Base-by-base conservation (phyloP, 2,113 vertebrate genomes). In the Semnornis frantzii region DNA sequence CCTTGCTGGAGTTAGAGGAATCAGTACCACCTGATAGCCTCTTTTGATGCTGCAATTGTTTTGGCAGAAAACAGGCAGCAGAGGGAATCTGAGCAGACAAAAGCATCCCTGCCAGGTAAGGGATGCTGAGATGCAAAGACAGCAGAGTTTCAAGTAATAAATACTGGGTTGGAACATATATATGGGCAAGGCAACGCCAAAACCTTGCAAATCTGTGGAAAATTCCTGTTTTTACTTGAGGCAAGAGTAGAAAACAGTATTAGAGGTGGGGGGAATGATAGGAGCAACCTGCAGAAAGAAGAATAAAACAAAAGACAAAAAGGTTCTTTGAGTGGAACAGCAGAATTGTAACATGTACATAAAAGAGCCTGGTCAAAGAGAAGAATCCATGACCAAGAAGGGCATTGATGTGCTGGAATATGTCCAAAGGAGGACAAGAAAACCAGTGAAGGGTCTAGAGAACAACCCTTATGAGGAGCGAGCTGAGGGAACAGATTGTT, bases 1-100 rank as follows among this genome's bases (percentile, higher is more conserved):
- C 69, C 77, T 90, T 65, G 37, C 50, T 71, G 80, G 58, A 94
- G 55, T 68, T 48, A 77, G 28, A 27, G 62, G 46, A 48, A 74
- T 91, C 64, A 69, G 58, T 83, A 10, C 31, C 86, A 70, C 46
- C 27, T 68, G 50, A n/a, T 12, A 54, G 16, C 31, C 62, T 84
- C 70, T 91, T 86, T 85, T 92, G 86, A 84, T 65, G 68, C 42
- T 46, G 37, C 54, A 52, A 64, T 60, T 72, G 37, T 60, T 92
- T 85, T 72, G 69, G 76, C 88, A 87, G 44, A 30, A 88, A 93
- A 83, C 75, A 82, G 75, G 87, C 6, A 94, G 65, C 12, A 88
- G 42, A 68, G 57, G 79, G 65, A 70, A 85, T 75, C 33, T 52
- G 54, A 90, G 54, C 42, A 83, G 76, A 90, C 57, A 52, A 37